Evolutionary conservation across 2,888 invertebrate species (phyloP), one percentile per base, ranked within the genome.

Genomic region (Schizotus pectinicornis): DNA sequence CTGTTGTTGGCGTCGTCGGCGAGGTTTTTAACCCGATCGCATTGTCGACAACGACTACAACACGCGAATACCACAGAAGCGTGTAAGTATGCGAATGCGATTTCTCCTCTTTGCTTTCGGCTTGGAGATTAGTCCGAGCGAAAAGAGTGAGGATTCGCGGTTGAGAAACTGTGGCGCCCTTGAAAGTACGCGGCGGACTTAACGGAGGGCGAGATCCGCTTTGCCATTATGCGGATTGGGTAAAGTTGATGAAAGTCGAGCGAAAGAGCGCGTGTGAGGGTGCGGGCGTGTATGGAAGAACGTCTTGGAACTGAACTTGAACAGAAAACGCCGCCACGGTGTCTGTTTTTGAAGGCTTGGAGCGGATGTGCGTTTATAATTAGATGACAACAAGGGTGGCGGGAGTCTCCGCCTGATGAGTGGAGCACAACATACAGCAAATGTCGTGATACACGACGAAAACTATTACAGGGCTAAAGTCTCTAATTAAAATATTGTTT

Each of bases 281-380:
- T 31, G n/a, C n/a, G n/a, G 36, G 7, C 45, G 39, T 41, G 34
- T 47, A 36, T 53, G 32, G 32, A 53, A 46, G 32, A 53, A 46
- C 53, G 32, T 56, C 56, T 56, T 56, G 49, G 49, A 56, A 56
- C 43, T 56, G 49, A 49, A 48, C 32, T 43, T 48, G 41, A 31
- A 22, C 46, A 50, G 38, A 34, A 36, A 22, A 39, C 45, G 47
- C 42, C 31, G 30, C 37, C 47, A 48, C 36, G 47, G 47, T 37
- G 56, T 51, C 57, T 57, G 57, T 57, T 57, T 57, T 57, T 57
- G 52, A 57, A 57, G 47, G 57, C 36, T 47, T 9, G 51, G 55
- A 61, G 57, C 68, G 67, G 65, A 68, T 67, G 65, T 61, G 58
- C 61, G 54, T 65, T 64, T 67, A 68, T 65, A 67, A 66, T 66